Conservation (phyloP, 1,140 invertebrate species). For the Aphis craccivora region DNA sequence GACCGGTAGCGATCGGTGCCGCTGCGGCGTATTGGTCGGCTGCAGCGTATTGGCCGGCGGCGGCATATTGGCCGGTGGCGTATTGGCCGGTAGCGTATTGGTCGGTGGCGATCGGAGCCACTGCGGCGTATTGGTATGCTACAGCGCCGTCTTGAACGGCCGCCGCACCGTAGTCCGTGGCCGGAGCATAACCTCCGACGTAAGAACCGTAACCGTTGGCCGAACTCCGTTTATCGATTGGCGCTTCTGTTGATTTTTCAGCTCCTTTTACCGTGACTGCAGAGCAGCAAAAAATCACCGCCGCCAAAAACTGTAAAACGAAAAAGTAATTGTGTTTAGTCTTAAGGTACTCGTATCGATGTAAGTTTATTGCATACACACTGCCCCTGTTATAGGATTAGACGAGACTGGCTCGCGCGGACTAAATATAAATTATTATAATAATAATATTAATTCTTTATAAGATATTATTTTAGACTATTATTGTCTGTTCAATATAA, state of each 20-base stretch:
- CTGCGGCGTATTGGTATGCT: slow-evolving; percentile 8
- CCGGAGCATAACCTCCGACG: neutral
- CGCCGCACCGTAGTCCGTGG: slow-evolving; percentile 14
- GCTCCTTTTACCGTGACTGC: neutral
- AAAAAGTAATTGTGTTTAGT: neutral
- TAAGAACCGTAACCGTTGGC: slow-evolving; percentile 2
- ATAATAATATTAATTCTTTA: neutral
- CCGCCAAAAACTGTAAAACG: slow-evolving; percentile 42
- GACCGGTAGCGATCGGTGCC: neutral
- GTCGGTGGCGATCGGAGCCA: neutral
- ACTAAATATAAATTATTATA: neutral
- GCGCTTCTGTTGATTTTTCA: neutral
- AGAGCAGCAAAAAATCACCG: slow-evolving; percentile 1
- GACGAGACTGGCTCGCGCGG: neutral
- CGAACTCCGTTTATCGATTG: neutral
- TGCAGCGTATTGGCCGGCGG: neutral
- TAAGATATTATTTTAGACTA: too few relatives aligned
- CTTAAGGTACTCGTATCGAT: neutral
- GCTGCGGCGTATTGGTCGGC: neutral
- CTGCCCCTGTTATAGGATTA: neutral
- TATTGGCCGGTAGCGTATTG: neutral
- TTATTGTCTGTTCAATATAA: too few relatives aligned
- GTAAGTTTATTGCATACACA: neutral
- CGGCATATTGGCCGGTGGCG: neutral
- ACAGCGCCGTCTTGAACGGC: neutral